Evolutionary conservation across 2,113 vertebrate genomes (phyloP).

Genomic region (Rousettus leschenaultii): DNA sequence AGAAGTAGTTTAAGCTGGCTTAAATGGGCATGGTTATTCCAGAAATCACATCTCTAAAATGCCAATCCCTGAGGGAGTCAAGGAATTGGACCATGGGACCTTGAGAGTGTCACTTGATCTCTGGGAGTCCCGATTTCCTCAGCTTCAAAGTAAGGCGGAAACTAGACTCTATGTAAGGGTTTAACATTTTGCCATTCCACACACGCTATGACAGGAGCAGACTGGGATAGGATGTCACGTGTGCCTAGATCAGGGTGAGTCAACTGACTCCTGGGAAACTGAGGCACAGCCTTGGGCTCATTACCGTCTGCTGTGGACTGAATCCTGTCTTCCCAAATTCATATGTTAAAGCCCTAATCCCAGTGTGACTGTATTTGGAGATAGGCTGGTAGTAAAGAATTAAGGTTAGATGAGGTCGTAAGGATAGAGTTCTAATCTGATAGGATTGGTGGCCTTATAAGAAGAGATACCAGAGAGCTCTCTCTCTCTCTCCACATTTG

Average conservation of each 20-base stretch:
- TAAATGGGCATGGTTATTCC: neutral
- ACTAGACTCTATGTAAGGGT: neutral
- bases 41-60: neutral
- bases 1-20: neutral
- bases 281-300: neutral
- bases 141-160: neutral
- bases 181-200: neutral
- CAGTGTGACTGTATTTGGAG: neutral
- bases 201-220: rapidly evolving
- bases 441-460: neutral
- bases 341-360: neutral
- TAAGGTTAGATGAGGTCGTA: neutral
- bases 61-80: neutral
- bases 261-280: neutral
- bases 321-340: neutral
- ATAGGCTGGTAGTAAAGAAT: neutral
- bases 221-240: neutral
- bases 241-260: neutral
- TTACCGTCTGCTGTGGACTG: neutral
- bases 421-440: neutral
- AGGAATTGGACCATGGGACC: neutral
- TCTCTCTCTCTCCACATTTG: neutral
- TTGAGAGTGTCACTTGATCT: neutral
- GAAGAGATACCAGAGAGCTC: neutral
- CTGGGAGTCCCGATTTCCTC: neutral